Evolutionary conservation across 1,140 invertebrate species (phyloP), one percentile per base, ranked within the genome.

Genomic region (Drosophila kepulauana): DNA sequence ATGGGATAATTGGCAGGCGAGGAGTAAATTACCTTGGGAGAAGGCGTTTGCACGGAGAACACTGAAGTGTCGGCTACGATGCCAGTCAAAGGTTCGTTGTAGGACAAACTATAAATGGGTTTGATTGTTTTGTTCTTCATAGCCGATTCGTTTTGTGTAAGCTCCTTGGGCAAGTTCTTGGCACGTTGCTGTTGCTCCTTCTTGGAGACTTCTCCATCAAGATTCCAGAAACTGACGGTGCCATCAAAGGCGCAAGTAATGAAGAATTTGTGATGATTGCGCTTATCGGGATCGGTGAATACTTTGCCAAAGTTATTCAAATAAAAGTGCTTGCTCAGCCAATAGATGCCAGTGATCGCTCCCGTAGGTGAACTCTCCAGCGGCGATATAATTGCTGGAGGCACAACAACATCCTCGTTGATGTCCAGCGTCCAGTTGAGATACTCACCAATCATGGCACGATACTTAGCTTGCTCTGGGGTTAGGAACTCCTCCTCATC

Each of bases 161-260:
- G 89, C 15, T 93, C 93, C 45, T 93, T 93, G 4, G 95, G 95
- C 54, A 93, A 92, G 78, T 91, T 93, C 4, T 84, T 65, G 5
- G 59, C 65, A 1, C 72, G 64, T 59, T 71, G 59, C 7, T 65
- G 59, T 10, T 30, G 16, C 0, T 62, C 75, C 38, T 64, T 69
- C n/a, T 79, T 78, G 41, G 68, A 51, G 5, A 16, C 20, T 5
- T 64, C 54, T 10, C 76, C 91, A 65, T 94, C 94, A 43, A 96
- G 91, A 93, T 96, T 95, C 96, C 96, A 97, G 82, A 96, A 95
- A 66, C 95, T 93, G 35, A 97, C 93, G 7, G 92, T 94, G 4
- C 96, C 96, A 82, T 96, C 96, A 71, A 94, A 92, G 58, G 95
- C 94, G 51, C 94, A 93, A 3, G 95, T 95, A 2, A 95, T 84